These are phyloP conservation scores for Catocala nupta DNA, from an alignment of 2,888 invertebrate genomes.

Conservation along the genomic window DNA sequence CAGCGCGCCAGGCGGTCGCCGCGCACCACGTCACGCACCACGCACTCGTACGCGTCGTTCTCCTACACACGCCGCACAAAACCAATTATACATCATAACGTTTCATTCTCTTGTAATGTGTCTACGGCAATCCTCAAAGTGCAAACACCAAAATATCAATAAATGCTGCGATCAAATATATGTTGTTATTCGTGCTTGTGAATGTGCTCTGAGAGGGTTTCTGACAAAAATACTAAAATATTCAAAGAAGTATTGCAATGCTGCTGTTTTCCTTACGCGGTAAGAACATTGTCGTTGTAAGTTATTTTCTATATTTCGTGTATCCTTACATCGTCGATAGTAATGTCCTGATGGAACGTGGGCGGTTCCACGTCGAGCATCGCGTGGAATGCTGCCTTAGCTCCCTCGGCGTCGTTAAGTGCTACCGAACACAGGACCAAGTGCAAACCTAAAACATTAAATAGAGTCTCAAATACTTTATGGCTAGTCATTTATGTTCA, in stretches of 20 bases:
- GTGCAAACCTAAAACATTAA: constrained; percentile 90
- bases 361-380: constrained; percentile 94
- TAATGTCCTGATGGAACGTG: constrained; percentile 78
- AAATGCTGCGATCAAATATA: too few relatives aligned
- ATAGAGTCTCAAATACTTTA: not conserved
- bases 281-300: not conserved
- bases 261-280: too few relatives aligned
- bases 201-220: too few relatives aligned
- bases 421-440: constrained; percentile 95
- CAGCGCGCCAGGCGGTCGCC: constrained; percentile 80
- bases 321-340: constrained; percentile 75
- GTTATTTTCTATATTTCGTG: not conserved
- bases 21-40: constrained; percentile 80
- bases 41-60: constrained; percentile 78
- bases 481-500: too few relatives aligned
- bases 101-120: too few relatives aligned
- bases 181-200: too few relatives aligned
- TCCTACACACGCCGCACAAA: constrained; percentile 58
- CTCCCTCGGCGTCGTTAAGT: constrained; percentile 96
- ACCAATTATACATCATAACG: too few relatives aligned
- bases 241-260: too few relatives aligned
- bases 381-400: constrained; percentile 96
- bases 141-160: too few relatives aligned
- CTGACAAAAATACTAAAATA: too few relatives aligned
- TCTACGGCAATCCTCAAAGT: too few relatives aligned